phyloP scores from a whole-genome alignment of 2,797 vertebrate species.

The Strix occidentalis region DNA sequence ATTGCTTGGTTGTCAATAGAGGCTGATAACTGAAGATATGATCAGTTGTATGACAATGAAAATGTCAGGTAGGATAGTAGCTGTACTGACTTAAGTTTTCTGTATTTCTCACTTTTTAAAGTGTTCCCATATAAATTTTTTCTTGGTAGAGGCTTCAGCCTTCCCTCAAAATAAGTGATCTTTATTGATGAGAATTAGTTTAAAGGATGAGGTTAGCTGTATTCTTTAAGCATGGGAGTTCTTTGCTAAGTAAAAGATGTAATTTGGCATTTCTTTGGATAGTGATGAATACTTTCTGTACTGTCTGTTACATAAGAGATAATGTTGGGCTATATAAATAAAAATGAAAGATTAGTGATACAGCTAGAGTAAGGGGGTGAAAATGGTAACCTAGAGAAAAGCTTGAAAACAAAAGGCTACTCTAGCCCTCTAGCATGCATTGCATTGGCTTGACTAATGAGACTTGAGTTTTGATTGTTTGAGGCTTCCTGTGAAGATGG shows the following conservation, averaged over 20 bases:
- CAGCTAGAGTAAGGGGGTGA: neutral
- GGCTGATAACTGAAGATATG: neutral
- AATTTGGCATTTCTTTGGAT: neutral
- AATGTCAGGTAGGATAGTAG: neutral
- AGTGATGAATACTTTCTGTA: neutral
- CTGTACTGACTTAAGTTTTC: neutral
- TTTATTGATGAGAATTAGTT: neutral
- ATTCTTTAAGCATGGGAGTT: neutral
- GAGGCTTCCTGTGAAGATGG: neutral
- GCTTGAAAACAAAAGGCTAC: neutral
- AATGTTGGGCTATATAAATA: neutral
- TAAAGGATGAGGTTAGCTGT: neutral
- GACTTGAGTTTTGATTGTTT: neutral
- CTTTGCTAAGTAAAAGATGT: neutral
- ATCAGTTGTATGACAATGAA: neutral
- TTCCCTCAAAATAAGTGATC: neutral
- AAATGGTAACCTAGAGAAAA: neutral
- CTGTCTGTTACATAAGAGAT: neutral
- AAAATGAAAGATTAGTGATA: neutral
- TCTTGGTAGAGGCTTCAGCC: neutral
- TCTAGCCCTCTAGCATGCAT: neutral
- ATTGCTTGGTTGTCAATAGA: fast-evolving
- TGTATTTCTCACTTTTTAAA: neutral
- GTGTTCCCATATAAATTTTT: neutral
- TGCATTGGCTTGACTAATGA: neutral